Conservation (phyloP, 2,888 invertebrate genomes). For the Drosophila lutescens region DNA sequence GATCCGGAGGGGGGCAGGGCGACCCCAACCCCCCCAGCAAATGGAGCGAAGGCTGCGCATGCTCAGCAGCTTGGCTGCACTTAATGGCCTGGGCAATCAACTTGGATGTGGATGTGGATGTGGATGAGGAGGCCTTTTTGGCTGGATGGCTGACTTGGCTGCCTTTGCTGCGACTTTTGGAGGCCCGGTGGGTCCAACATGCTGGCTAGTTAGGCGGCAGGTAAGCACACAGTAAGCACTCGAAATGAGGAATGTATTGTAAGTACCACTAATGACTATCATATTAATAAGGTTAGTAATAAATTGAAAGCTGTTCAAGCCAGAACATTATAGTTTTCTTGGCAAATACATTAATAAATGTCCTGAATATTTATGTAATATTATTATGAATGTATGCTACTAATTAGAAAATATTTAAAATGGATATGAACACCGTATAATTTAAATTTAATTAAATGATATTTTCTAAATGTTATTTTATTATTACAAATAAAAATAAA, state of each 20-base stretch:
- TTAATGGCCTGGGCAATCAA: constrained; percentile 75
- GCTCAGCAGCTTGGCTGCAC: constrained; percentile 73
- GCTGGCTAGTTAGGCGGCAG: constrained; percentile 66
- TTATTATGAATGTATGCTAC: no score
- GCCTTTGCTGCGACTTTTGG: constrained; percentile 23
- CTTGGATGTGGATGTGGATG: constrained; percentile 45
- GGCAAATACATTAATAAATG: no score
- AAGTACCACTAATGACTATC: not conserved
- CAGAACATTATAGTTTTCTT: no score
- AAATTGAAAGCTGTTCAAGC: not conserved
- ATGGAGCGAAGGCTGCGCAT: constrained; percentile 67
- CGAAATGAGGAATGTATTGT: not conserved
- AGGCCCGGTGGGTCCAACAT: constrained; percentile 54
- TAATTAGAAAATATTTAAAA: no score
- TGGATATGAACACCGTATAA: no score
- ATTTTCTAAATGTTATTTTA: no score
- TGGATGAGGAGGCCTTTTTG: constrained; percentile 43
- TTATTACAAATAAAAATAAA: no score
- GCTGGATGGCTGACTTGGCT: constrained; percentile 12
- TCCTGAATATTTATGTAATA: no score
- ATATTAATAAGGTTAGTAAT: not conserved
- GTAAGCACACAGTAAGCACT: constrained; percentile 41
- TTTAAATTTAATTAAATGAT: no score
- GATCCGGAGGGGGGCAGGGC: constrained; percentile 3
- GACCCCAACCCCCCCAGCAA: constrained; percentile 37